phyloP scores from a whole-genome alignment of 2,797 vertebrate genomes.

The Chelmon rostratus region DNA sequence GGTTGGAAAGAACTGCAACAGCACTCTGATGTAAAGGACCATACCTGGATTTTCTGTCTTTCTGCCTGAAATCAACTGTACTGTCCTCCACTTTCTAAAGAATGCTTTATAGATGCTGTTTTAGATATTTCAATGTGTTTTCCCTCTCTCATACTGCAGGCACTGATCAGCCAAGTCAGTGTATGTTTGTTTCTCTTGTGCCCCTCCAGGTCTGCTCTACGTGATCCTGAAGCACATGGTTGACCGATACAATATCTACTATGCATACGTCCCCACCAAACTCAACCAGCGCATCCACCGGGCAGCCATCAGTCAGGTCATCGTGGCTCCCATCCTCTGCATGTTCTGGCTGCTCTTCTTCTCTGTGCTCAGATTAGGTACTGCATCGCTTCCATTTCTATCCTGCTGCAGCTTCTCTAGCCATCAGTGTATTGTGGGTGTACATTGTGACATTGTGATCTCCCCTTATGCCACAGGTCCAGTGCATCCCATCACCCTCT shows the following conservation, averaged over 20 bases:
- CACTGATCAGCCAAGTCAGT: not conserved
- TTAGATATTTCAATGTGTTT: not conserved
- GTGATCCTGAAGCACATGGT: constrained; percentile 96
- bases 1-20: not conserved
- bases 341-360: constrained; percentile 99
- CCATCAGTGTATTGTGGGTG: not conserved
- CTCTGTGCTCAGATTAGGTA: constrained; percentile 94
- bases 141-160: not conserved
- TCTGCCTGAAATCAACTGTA: not conserved
- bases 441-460: not conserved
- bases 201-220: constrained; percentile 91
- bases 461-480: constrained; percentile 84
- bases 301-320: constrained; percentile 92
- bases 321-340: constrained; percentile 93
- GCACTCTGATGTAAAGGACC: not conserved
- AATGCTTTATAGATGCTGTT: not conserved
- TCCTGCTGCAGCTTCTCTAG: not conserved
- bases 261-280: constrained; percentile 95
- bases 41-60: not conserved
- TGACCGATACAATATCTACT: constrained; percentile 98
- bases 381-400: not conserved
- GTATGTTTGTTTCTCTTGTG: constrained; percentile 11
- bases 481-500: constrained; percentile 91
- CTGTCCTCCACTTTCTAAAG: not conserved
- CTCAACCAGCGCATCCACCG: constrained; percentile 93